Evolutionary conservation across 2,888 invertebrate species (phyloP).

Genomic region (Eurytoma adleriae): DNA sequence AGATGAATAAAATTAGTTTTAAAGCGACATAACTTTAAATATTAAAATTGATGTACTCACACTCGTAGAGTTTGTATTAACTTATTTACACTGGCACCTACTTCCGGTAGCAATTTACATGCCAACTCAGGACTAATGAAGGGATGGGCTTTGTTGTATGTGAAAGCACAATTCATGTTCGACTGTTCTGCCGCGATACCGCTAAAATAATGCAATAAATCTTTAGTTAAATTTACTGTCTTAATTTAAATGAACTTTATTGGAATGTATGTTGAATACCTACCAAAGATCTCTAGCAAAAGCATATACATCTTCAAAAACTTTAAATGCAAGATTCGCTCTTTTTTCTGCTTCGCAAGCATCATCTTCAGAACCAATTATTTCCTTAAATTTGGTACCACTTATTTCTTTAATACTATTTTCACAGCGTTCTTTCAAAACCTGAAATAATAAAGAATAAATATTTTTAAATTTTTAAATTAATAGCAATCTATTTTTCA

Average conservation of each 20-base stretch:
- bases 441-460: constrained; percentile 58
- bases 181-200: constrained; percentile 63
- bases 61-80: constrained; percentile 63
- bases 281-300: constrained; percentile 69
- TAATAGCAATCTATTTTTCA: background rate
- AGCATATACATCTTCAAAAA: constrained; percentile 68
- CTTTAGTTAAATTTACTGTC: background rate
- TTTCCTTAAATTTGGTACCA: constrained; percentile 59
- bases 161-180: constrained; percentile 64
- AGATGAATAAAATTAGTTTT: background rate
- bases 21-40: background rate
- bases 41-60: constrained; percentile 60
- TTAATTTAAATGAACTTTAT: background rate
- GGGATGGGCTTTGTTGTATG: constrained; percentile 61
- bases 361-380: constrained; percentile 60
- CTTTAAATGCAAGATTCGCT: constrained; percentile 65
- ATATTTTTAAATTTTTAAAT: background rate
- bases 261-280: constrained; percentile 26
- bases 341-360: constrained; percentile 60
- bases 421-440: constrained; percentile 60
- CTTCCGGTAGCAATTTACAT: constrained; percentile 62
- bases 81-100: constrained; percentile 65
- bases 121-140: constrained; percentile 57
- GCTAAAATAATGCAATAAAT: constrained; percentile 58
- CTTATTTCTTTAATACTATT: constrained; percentile 59